These are phyloP conservation scores for Suncus etruscus DNA, from an alignment of 2,113 vertebrate species.

Conservation along the genomic window DNA sequence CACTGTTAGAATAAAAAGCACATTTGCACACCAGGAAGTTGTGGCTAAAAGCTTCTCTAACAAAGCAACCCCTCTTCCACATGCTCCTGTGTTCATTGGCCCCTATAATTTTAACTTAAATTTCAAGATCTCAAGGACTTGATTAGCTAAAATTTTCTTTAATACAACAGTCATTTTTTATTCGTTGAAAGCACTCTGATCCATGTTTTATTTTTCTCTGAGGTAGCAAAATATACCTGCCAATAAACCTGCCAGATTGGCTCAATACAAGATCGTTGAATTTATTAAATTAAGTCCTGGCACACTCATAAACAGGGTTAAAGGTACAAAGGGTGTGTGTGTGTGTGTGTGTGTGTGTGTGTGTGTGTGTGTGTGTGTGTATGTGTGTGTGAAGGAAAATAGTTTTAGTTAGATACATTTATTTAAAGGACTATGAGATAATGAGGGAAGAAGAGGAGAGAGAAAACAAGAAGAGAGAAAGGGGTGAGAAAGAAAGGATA, in stretches of 20 bases:
- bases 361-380: too few species aligned
- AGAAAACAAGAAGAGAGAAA: neutral
- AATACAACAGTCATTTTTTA: neutral
- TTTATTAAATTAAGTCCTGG: conserved; percentile 13
- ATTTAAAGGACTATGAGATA: neutral
- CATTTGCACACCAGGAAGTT: conserved; percentile 16
- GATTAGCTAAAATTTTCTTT: conserved; percentile 43
- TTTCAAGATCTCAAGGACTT: conserved; percentile 9
- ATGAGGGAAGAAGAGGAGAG: neutral
- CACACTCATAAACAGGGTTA: neutral
- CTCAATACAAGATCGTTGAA: neutral
- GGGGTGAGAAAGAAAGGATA: too few species aligned
- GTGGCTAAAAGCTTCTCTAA: neutral
- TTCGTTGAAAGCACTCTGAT: conserved; percentile 26
- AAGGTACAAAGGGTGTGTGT: neutral
- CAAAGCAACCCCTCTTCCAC: neutral
- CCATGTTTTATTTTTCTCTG: conserved; percentile 6
- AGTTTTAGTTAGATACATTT: neutral
- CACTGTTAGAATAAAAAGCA: conserved; percentile 33
- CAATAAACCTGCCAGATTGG: conserved; percentile 2
- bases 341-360: too few species aligned
- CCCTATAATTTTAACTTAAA: conserved; percentile 26
- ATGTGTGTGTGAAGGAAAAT: too few species aligned
- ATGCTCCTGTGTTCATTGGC: neutral
- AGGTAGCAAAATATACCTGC: neutral